A percentile compares a stretch with the other conserved stretches of the same genome.
Conservation (phyloP, 2,113 vertebrate genomes). For the Dasyurus viverrinus region DNA sequence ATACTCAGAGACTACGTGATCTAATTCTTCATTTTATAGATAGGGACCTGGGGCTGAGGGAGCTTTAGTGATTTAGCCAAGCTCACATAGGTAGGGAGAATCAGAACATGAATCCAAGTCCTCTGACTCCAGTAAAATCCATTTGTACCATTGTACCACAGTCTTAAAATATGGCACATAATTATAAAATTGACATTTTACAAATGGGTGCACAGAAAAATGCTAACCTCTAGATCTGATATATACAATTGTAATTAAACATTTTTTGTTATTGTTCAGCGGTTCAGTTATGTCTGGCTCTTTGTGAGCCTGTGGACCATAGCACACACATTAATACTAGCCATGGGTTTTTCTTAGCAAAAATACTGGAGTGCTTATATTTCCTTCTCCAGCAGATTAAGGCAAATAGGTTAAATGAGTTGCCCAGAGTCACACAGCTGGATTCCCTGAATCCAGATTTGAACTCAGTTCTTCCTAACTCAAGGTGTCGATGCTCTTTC, state of each 20-base stretch:
- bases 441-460: background rate
- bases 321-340: background rate
- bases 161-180: background rate
- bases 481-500: background rate
- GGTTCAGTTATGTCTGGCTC: background rate
- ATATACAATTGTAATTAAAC: background rate
- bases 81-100: background rate
- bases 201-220: background rate
- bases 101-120: background rate
- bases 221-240: background rate
- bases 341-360: background rate
- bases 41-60: background rate
- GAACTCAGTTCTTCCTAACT: background rate
- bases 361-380: background rate
- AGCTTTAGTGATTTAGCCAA: background rate
- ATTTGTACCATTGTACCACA: background rate
- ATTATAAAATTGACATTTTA: background rate
- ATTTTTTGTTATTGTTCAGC: background rate
- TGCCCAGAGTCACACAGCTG: background rate
- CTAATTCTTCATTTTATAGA: background rate
- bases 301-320: background rate
- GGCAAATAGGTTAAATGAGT: background rate
- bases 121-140: background rate
- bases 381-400: background rate
- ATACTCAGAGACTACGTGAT: background rate